A percentile compares a stretch with the other conserved stretches of the same genome.
phyloP scores from a whole-genome alignment of 2,888 invertebrate genomes.

The Hypomecis atomaria region DNA sequence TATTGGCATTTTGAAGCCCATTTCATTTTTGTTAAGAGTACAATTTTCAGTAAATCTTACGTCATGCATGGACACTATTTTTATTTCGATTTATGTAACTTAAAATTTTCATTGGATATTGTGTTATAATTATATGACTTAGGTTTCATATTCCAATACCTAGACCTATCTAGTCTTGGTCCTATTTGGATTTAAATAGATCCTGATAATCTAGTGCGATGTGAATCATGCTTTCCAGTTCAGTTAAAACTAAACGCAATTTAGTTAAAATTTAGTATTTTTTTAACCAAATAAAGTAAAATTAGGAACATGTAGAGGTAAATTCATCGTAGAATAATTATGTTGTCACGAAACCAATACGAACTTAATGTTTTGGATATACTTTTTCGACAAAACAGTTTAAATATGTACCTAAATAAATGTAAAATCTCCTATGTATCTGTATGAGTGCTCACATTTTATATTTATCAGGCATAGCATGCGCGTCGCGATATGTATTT shows the following conservation, averaged over 20 bases:
- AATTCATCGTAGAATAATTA: slow-evolving; percentile 38
- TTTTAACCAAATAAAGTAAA: slow-evolving; percentile 38
- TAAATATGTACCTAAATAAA: slow-evolving; percentile 21
- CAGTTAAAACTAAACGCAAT: slow-evolving; percentile 37
- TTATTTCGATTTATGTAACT: too few species aligned
- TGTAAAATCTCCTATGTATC: slow-evolving; percentile 58
- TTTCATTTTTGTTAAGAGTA: too few species aligned
- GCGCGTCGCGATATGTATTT: too few species aligned
- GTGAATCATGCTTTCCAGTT: slow-evolving; percentile 20
- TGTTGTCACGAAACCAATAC: slow-evolving; percentile 33
- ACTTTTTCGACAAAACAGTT: slow-evolving; percentile 41
- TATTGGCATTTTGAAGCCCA: not conserved
- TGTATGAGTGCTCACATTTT: slow-evolving; percentile 83
- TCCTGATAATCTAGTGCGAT: not conserved
- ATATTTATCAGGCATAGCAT: slow-evolving; percentile 60
- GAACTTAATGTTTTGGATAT: slow-evolving; percentile 38
- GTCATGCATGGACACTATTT: too few species aligned
- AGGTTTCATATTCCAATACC: too few species aligned
- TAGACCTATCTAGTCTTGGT: too few species aligned
- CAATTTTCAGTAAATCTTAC: too few species aligned
- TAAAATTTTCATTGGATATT: too few species aligned
- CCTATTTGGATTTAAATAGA: too few species aligned
- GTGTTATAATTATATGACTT: too few species aligned
- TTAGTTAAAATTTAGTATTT: slow-evolving; percentile 44
- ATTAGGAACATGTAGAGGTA: slow-evolving; percentile 30